A percentile compares a stretch with the other conserved stretches of the same genome.
Evolutionary conservation across 1,140 invertebrate genomes (phyloP).

Genomic region (Drosophila teissieri): DNA sequence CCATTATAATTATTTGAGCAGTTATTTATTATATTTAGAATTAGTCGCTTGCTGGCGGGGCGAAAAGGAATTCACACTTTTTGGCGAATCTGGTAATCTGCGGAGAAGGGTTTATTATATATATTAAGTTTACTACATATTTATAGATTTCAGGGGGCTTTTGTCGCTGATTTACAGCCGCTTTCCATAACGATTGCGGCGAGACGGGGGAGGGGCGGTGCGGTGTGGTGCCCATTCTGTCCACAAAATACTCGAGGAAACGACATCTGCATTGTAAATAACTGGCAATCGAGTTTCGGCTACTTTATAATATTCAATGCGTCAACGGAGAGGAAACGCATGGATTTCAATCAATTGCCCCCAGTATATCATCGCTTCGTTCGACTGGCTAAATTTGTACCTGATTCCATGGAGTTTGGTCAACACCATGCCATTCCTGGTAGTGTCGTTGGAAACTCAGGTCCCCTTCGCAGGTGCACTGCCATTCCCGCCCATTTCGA

Average conservation of each 20-base stretch:
- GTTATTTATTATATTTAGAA: slow-evolving; percentile 72
- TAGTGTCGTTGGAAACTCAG: slow-evolving; percentile 17
- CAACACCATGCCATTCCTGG: neutral
- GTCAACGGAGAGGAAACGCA: slow-evolving; percentile 44
- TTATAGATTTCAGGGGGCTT: slow-evolving; percentile 34
- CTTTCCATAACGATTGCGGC: slow-evolving; percentile 20
- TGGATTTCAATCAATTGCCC: slow-evolving; percentile 41
- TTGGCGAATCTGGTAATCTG: slow-evolving; percentile 16
- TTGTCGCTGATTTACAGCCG: slow-evolving; percentile 31
- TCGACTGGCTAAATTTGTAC: slow-evolving; percentile 20
- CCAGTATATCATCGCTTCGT: slow-evolving; percentile 25
- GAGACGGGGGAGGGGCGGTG: neutral
- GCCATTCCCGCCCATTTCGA: neutral
- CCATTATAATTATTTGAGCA: slow-evolving; percentile 61
- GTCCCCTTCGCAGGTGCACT: neutral
- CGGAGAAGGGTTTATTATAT: slow-evolving; percentile 56
- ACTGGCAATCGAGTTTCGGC: slow-evolving; percentile 40
- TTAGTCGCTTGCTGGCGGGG: neutral
- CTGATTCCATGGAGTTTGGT: slow-evolving; percentile 13
- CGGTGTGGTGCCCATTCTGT: slow-evolving; percentile 8
- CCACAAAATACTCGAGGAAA: slow-evolving; percentile 33
- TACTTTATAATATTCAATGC: slow-evolving; percentile 46
- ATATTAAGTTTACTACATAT: slow-evolving; percentile 23
- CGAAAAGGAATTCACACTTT: slow-evolving; percentile 10
- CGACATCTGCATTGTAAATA: slow-evolving; percentile 49